phyloP scores from a whole-genome alignment of 2,888 invertebrate species.

The Hypomecis punctinalis region DNA sequence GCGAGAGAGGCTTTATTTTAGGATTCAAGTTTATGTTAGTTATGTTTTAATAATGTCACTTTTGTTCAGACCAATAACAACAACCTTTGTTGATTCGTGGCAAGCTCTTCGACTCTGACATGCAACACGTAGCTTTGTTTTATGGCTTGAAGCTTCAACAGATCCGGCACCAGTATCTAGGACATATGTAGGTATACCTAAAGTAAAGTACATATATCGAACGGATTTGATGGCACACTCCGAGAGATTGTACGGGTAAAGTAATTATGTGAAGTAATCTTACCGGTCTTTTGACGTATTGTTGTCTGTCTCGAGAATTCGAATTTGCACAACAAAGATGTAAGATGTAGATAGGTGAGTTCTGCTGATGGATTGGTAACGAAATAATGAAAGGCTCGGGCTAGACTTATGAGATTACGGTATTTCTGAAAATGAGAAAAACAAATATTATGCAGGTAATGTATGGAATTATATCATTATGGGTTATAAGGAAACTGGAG shows the following conservation, averaged over 20 bases:
- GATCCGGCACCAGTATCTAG: conserved; percentile 11
- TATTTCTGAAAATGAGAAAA: background rate
- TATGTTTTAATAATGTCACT: too few species aligned
- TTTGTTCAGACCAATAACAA: too few species aligned
- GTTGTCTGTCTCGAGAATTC: conserved; percentile 10
- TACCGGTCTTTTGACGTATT: conserved; percentile 24
- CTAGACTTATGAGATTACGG: conserved; percentile 9
- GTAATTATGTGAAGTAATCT: conserved; percentile 31
- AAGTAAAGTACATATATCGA: conserved; percentile 10
- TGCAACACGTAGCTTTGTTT: conserved; percentile 22
- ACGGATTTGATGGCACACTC: conserved; percentile 24
- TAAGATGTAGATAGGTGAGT: conserved; percentile 1
- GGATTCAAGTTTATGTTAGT: too few species aligned
- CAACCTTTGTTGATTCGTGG: background rate
- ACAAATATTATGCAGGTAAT: too few species aligned
- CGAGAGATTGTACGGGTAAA: conserved; percentile 25
- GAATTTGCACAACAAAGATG: conserved; percentile 21
- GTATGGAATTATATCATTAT: too few species aligned
- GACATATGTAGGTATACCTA: conserved; percentile 5
- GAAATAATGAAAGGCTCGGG: background rate
- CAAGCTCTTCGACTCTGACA: conserved; percentile 6
- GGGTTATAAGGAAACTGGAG: too few species aligned
- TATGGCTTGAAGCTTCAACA: conserved; percentile 8
- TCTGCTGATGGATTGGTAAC: conserved; percentile 19
- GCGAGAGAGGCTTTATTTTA: too few species aligned